Evolutionary conservation across 2,797 vertebrate genomes (phyloP).

Genomic region (Zenarchopterus dispar): DNA sequence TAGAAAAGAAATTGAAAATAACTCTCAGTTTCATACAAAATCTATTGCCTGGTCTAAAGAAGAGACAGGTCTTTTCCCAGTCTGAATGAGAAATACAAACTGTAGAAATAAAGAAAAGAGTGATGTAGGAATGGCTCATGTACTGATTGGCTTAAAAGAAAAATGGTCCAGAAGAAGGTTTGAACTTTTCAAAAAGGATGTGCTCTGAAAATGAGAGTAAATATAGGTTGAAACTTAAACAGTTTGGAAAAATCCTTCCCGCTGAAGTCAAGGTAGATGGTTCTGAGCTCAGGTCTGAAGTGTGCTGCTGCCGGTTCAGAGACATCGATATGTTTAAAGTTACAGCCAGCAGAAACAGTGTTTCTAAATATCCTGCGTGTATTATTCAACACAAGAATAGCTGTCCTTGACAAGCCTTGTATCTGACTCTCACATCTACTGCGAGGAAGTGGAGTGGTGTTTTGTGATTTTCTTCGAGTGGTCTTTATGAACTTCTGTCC

Average conservation of each 20-base stretch:
- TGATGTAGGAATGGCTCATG: too few species aligned
- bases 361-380: conserved; percentile 17
- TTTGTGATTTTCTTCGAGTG: conserved; percentile 34
- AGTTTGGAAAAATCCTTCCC: not conserved
- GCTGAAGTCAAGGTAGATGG: not conserved
- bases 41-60: too few species aligned
- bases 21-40: too few species aligned
- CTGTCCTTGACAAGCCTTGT: conserved; percentile 17
- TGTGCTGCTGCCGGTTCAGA: not conserved
- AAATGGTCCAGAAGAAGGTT: not conserved
- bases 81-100: too few species aligned
- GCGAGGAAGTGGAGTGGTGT: conserved; percentile 7
- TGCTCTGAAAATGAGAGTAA: too few species aligned
- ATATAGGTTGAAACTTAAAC: too few species aligned
- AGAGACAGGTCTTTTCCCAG: too few species aligned
- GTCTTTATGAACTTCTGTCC: conserved; percentile 48
- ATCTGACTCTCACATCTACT: conserved; percentile 15
- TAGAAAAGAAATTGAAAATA: too few species aligned
- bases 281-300: not conserved
- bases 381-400: conserved; percentile 32
- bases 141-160: too few species aligned
- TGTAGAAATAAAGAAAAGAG: too few species aligned
- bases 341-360: conserved; percentile 6
- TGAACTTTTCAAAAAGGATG: not conserved
- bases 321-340: conserved; percentile 8